phyloP scores from a whole-genome alignment of 2,888 invertebrate species.

The Alloplasta piceator region DNA sequence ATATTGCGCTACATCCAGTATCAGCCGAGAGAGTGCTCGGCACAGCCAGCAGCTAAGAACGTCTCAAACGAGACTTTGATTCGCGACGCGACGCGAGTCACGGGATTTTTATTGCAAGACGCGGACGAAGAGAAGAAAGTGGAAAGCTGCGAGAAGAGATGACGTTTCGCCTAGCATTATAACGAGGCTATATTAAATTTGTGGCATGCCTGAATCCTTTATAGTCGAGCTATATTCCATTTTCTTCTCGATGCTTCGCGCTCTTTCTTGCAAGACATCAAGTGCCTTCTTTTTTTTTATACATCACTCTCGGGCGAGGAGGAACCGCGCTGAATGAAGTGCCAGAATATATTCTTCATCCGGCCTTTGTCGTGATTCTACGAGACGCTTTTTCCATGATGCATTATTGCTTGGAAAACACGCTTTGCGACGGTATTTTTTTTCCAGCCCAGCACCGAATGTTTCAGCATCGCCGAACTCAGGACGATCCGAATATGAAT shows the following conservation, averaged over 20 bases:
- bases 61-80: constrained; percentile 54
- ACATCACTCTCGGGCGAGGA: constrained; percentile 7
- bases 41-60: constrained; percentile 22
- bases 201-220: constrained; percentile 34
- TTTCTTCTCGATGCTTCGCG: constrained; percentile 18
- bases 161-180: constrained; percentile 44
- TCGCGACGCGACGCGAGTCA: constrained; percentile 24
- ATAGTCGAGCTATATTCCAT: constrained; percentile 38
- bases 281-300: background rate
- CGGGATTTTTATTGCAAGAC: constrained; percentile 56
- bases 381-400: background rate
- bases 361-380: constrained; percentile 24
- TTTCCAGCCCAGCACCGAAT: background rate
- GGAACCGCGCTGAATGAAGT: constrained; percentile 24
- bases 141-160: background rate
- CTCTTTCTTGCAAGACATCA: background rate
- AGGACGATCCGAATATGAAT: no score
- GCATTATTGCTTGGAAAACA: no score
- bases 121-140: constrained; percentile 19
- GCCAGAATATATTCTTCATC: constrained; percentile 42
- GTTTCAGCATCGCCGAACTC: background rate
- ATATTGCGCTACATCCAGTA: constrained; percentile 47
- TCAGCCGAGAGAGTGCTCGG: background rate
- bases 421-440: background rate
- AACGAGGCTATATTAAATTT: constrained; percentile 64